phyloP scores from a whole-genome alignment of 1,140 invertebrate genomes.

The Metaphire vulgaris region DNA sequence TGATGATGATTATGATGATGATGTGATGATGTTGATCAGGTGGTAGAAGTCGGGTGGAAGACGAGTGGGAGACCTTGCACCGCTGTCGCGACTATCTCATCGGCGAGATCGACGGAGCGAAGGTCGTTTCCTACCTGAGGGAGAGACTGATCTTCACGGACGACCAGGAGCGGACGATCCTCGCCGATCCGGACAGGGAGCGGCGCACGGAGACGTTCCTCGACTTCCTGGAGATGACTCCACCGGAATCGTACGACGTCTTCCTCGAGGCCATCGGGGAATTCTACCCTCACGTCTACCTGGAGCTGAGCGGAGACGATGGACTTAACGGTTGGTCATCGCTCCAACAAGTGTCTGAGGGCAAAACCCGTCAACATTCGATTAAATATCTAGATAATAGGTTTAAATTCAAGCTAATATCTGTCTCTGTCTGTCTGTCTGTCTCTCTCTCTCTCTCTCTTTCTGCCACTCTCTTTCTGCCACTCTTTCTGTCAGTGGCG shows the following conservation, averaged over 20 bases:
- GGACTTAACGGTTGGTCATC: neutral
- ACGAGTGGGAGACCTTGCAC: slow-evolving; percentile 10
- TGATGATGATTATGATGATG: too few species aligned
- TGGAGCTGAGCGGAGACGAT: slow-evolving; percentile 8
- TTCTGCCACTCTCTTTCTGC: too few species aligned
- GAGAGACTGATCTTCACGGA: neutral
- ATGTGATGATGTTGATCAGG: neutral
- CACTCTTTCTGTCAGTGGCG: too few species aligned
- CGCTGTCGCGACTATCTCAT: slow-evolving; percentile 7
- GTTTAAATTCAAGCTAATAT: too few species aligned
- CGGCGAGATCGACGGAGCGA: slow-evolving; percentile 12
- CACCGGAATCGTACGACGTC: slow-evolving; percentile 6
- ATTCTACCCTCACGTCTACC: slow-evolving; percentile 20
- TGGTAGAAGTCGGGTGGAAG: slow-evolving; percentile 4
- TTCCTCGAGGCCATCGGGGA: slow-evolving; percentile 13
- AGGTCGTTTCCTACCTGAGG: slow-evolving; percentile 16
- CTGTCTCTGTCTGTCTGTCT: too few species aligned
- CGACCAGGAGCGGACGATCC: slow-evolving; percentile 3
- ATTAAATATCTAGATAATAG: too few species aligned
- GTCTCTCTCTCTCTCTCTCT: too few species aligned
- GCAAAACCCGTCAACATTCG: too few species aligned
- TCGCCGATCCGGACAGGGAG: neutral
- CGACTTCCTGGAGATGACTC: slow-evolving; percentile 22
- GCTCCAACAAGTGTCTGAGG: too few species aligned
- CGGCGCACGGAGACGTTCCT: slow-evolving; percentile 9